Base-by-base conservation (phyloP, 2,113 vertebrate genomes). In the Hemiprocne comata region DNA sequence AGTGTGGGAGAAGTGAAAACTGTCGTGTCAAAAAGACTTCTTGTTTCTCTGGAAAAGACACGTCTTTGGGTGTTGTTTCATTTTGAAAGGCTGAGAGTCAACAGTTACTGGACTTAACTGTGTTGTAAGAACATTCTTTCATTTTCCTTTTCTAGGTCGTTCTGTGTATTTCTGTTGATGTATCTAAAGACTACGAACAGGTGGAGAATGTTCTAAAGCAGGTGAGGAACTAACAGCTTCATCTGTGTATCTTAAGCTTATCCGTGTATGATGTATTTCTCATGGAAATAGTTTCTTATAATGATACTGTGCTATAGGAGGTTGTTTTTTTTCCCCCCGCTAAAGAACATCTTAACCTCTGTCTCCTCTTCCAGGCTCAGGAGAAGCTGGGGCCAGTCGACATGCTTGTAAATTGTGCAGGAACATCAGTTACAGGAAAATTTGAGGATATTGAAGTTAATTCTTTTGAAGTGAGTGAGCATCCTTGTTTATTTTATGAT, bases 351-450 rank as follows among this genome's bases (percentile, higher is more conserved):
- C 21, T 61, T 85, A 38, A 66, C 13, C 2, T 82, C 69, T 90
- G 0, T 92, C 11, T 4, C 10, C 31, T 74, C 21, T 95, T 96
- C 29, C 92, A 99, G 99, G 99, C 99, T 95, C 99, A 99, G 89
- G 99, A 99, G 96, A 99, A 99, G 91, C 93, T 99, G 85, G 99
- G 99, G 9, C 99, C 99, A 5, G 99, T 99, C 86, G 99, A 99
- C 94, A 99, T 99, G 99, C 98, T 99, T 48, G 98, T 99, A 54
- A 99, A 99, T 96, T 99, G 99, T 87, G 99, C 99, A 13, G 99
- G 99, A 82, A 98, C 54, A 9, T 96, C 99, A 19, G 10, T 99
- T 80, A 97, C 99, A 75, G 99, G 97, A 89, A 99, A 99, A 94
- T 99, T 99, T 97, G 99, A 99, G 94, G 99, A 99, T 54, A 95